These are phyloP conservation scores for Panthera tigris DNA, from an alignment of 2,113 vertebrate genomes.

Conservation along the genomic window DNA sequence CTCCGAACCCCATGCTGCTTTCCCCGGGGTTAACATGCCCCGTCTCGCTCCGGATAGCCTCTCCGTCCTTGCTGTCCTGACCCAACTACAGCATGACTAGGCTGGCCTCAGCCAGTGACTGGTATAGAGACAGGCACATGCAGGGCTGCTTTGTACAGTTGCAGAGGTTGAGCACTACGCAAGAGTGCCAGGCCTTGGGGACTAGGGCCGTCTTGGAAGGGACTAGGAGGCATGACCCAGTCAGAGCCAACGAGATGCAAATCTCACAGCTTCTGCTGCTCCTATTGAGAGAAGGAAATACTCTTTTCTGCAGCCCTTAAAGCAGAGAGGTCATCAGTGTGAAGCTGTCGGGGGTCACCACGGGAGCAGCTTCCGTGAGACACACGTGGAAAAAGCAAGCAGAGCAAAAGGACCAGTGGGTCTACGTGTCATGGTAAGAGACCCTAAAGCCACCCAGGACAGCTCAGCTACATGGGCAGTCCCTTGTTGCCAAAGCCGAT, in stretches of 20 bases:
- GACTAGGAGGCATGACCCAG: too few species aligned
- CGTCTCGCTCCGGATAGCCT: not conserved
- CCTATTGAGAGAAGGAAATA: not conserved
- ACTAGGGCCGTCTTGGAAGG: accelerated
- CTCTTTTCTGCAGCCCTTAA: accelerated
- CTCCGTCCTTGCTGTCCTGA: not conserved
- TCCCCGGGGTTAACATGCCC: not conserved
- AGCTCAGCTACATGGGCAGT: not conserved
- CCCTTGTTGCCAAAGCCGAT: not conserved
- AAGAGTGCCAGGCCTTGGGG: not conserved
- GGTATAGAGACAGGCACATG: accelerated
- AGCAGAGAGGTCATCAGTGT: not conserved
- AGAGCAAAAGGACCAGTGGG: accelerated
- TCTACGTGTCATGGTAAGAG: accelerated
- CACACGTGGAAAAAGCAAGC: not conserved
- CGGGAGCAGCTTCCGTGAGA: not conserved
- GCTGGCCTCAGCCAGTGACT: not conserved
- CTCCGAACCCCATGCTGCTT: accelerated
- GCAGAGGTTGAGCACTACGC: not conserved
- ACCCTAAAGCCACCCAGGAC: not conserved
- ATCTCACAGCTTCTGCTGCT: not conserved
- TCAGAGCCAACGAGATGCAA: not conserved
- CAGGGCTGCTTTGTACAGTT: not conserved
- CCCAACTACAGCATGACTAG: accelerated
- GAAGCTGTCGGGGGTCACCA: not conserved